Evolutionary conservation across 2,113 vertebrate genomes (phyloP).

Genomic region (Oryzias curvinotus): DNA sequence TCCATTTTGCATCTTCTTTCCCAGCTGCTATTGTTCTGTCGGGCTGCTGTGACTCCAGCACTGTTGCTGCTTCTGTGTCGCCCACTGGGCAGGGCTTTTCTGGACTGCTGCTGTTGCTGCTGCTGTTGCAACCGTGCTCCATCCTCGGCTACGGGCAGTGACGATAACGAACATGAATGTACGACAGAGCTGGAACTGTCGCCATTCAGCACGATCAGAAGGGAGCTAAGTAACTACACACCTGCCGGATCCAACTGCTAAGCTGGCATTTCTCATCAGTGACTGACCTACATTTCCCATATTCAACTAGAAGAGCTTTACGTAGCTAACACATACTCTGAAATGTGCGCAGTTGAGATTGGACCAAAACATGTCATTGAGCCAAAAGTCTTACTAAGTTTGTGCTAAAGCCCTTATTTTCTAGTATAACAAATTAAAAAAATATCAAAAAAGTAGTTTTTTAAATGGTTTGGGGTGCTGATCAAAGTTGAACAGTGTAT

Average conservation of each 20-base stretch:
- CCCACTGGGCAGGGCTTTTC: constrained; percentile 92
- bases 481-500: constrained; percentile 35
- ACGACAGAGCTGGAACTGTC: constrained; percentile 97
- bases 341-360: constrained; percentile 33
- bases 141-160: constrained; percentile 89
- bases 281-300: constrained; percentile 24
- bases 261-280: constrained; percentile 38
- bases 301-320: constrained; percentile 40
- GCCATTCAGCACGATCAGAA: constrained; percentile 94
- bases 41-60: constrained; percentile 93
- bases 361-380: constrained; percentile 34
- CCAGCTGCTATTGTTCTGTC: constrained; percentile 94
- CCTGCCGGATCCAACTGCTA: constrained; percentile 93
- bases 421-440: constrained; percentile 35
- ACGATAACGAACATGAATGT: constrained; percentile 96
- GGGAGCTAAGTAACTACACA: constrained; percentile 93
- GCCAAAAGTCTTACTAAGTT: constrained; percentile 23
- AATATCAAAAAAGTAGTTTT: constrained; percentile 9
- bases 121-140: constrained; percentile 84
- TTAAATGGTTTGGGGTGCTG: constrained; percentile 41
- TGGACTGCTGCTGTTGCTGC: constrained; percentile 97
- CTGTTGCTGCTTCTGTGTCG: constrained; percentile 95
- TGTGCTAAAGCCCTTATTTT: constrained; percentile 21
- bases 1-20: constrained; percentile 92
- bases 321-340: constrained; percentile 42